These are phyloP conservation scores for Calidris pugnax DNA, from an alignment of 2,113 vertebrate genomes.

Conservation along the genomic window DNA sequence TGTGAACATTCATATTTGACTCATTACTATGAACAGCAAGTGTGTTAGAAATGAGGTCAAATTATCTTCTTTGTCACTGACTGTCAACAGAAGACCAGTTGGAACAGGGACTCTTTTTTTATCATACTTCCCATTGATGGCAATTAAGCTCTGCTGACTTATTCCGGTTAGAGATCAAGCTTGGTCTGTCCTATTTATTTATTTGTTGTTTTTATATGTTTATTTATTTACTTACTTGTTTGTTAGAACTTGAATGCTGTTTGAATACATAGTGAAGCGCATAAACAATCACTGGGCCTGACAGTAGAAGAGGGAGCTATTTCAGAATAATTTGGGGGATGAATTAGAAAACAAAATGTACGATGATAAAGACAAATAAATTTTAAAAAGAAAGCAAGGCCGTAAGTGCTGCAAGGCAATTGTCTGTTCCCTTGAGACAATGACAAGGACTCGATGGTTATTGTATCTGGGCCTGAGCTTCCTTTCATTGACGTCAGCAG, in stretches of 20 bases:
- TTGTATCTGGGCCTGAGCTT: not conserved
- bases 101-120: not conserved
- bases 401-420: not conserved
- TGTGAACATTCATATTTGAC: not conserved
- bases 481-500: not conserved
- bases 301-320: slow-evolving; percentile 29
- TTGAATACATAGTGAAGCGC: slow-evolving; percentile 22
- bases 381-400: not conserved
- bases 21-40: not conserved
- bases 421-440: not conserved
- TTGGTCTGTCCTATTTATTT: not conserved
- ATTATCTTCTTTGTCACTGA: not conserved
- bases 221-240: not conserved
- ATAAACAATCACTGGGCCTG: slow-evolving; percentile 20
- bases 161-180: not conserved
- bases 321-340: slow-evolving; percentile 28
- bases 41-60: not conserved
- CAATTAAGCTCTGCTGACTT: not conserved
- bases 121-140: not conserved
- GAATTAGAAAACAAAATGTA: slow-evolving; percentile 17
- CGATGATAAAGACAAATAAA: slow-evolving; percentile 9
- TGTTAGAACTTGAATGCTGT: not conserved
- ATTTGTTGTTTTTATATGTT: not conserved
- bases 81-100: not conserved
- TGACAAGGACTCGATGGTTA: not conserved